phyloP scores from a whole-genome alignment of 2,797 vertebrate species.

The Lepus townsendii region DNA sequence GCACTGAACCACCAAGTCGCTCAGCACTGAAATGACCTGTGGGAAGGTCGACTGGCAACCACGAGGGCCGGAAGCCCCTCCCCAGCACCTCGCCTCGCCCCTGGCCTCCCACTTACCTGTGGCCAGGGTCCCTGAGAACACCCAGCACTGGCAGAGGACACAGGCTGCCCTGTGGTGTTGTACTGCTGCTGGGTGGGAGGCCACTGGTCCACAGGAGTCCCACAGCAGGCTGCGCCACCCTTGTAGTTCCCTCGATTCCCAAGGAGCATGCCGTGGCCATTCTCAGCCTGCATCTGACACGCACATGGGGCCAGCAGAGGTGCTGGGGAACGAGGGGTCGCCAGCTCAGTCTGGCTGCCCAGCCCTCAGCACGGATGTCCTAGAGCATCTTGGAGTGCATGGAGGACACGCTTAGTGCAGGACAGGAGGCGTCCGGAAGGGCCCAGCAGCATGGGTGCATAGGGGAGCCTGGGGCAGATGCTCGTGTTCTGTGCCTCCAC shows the following conservation, averaged over 20 bases:
- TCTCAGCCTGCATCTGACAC: conserved; percentile 83
- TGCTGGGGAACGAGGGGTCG: conserved; percentile 11
- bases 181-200: conserved; percentile 84
- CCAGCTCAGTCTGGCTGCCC: neutral
- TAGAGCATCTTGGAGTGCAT: no score
- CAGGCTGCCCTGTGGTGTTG: conserved; percentile 63
- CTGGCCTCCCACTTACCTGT: conserved; percentile 79
- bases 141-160: conserved; percentile 87
- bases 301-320: no score
- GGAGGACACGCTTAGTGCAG: no score
- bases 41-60: neutral
- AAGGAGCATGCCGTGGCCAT: conserved; percentile 82
- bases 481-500: neutral
- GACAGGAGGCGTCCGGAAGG: neutral
- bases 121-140: conserved; percentile 88
- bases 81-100: neutral
- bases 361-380: neutral
- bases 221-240: conserved; percentile 65
- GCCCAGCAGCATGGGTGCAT: neutral
- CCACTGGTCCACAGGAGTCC: conserved; percentile 84
- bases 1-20: conserved; percentile 86
- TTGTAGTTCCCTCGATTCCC: conserved; percentile 86
- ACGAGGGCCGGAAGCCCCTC: neutral
- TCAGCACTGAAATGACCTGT: conserved; percentile 82
- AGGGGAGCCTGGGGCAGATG: neutral